Percentiles rank a stretch among this genome's conserved stretches.
phyloP scores from a whole-genome alignment of 2,113 vertebrate genomes.

The Chauna torquata region DNA sequence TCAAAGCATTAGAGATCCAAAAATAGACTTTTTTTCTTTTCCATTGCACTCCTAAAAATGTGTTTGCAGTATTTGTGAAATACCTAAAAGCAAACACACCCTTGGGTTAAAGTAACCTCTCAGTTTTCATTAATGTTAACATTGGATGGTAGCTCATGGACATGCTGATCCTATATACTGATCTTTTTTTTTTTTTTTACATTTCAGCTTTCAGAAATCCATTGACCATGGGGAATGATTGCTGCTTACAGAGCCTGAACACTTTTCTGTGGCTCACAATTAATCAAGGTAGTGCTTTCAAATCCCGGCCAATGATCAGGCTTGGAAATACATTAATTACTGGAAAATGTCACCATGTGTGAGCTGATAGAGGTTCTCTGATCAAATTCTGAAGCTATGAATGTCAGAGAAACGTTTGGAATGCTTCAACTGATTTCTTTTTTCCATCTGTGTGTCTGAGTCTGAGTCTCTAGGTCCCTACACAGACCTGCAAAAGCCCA shows the following conservation, averaged over 20 bases:
- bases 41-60: neutral
- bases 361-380: neutral
- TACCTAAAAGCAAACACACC: neutral
- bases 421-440: neutral
- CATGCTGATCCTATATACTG: neutral
- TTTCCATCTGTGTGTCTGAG: neutral
- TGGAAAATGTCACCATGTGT: neutral
- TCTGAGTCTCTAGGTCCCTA: neutral
- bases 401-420: neutral
- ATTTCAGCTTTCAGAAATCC: neutral
- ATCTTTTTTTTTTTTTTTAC: neutral
- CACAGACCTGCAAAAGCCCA: neutral
- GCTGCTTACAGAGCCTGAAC: neutral
- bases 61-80: neutral
- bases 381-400: neutral
- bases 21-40: slow-evolving; percentile 18
- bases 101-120: neutral
- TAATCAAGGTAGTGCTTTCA: neutral
- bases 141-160: neutral
- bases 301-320: neutral
- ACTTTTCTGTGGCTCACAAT: neutral
- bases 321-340: neutral
- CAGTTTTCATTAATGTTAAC: neutral
- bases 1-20: neutral
- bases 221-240: neutral